Base-by-base conservation (phyloP, 2,888 invertebrate genomes). In the Dolomedes plantarius region DNA sequence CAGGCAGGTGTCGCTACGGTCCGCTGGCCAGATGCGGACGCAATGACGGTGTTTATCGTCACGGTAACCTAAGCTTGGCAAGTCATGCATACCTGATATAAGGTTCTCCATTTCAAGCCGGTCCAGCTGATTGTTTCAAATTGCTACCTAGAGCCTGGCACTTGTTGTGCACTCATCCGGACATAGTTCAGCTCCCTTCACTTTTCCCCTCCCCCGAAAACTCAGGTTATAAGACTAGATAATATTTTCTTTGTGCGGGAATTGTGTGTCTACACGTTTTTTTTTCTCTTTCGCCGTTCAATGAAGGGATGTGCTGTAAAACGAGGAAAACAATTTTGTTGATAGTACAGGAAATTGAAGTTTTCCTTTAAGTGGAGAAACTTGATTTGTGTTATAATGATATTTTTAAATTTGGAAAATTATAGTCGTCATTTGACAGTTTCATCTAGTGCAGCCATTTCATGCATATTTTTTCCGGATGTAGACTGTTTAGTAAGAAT, bases 61-160 rank as follows among this genome's bases (percentile, higher is more conserved):
- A 78, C 69, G 78, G 85, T 74, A 78, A 68, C 78, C 73, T 74
- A 68, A 39, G 68, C 78, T 78, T 74, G 85, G 78, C n/a, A 68
- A 85, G 85, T 85, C 85, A 85, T 85, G 85, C 85, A 85, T 85
- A 85, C 73, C 78, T 85, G 85, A 85, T 85, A 78, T 41, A 78
- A 72, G 85, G 85, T 78, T 85, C 78, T 85, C 85, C 74, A 79
- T 85, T 85, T 85, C 85, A 78, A 68, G 78, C 50, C 41, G 68
- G 85, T 85, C 85, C 78, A 62, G 73, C 68, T 85, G 85, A 85
- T 85, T 85, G 85, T 85, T 85, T 85, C 78, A 85, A 85, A 85
- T 85, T 85, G 85, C 85, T 85, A 85, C 78, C 77, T 85, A 77
- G 77, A 56, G 78, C 68, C 71, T 77, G 65, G 72, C 77, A 77